Evolutionary conservation across 2,797 vertebrate genomes (phyloP), one percentile per base, ranked within the genome.

Genomic region (Mus caroli): DNA sequence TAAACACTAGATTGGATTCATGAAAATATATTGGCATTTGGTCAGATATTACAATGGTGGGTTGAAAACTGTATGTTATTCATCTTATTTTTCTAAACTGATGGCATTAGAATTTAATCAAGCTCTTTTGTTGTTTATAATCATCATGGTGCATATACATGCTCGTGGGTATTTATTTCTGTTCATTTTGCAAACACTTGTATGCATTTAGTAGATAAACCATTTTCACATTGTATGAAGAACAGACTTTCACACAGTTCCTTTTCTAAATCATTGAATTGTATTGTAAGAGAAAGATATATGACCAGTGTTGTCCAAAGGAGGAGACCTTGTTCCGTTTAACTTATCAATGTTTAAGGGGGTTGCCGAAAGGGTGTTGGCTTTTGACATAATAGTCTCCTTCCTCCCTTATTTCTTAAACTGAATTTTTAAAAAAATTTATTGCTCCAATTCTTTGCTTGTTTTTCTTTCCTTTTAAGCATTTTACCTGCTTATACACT

Each of bases 201-300:
- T 83, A 79, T 77, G 50, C 14, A 31, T 26, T 67, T 26, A 79
- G 89, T 87, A 71, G 10, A 28, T 83, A 94, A 94, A 13, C 9
- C 15, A 34, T 90, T 95, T 95, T 85, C 64, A 92, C 24, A 34
- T 85, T 94, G n/a, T 46, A 1, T 95, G 40, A 69, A 52, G 82
- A 90, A 60, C 34, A 37, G 3, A 19, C 17, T 54, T 80, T 92
- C 87, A 69, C 28, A 60, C 71, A 75, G 64, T 40, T 95, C 28
- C 40, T 90, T 50, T 95, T 94, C 77, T 95, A 93, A 92, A 92
- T 95, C n/a, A 92, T 28, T 80, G 73, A 95, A 60, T 50, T 96
- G 14, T 37, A 52, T 28, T 20, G 52, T 92, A 89, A 97, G 56
- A 86, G 40, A 60, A 88, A 82, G 46, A 31, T 84, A 7, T 90